Evolutionary conservation across 64 coral and sea anemone species (phyloP), one percentile per base, ranked within the genome.

Genomic region (Stichodactyla helianthus): DNA sequence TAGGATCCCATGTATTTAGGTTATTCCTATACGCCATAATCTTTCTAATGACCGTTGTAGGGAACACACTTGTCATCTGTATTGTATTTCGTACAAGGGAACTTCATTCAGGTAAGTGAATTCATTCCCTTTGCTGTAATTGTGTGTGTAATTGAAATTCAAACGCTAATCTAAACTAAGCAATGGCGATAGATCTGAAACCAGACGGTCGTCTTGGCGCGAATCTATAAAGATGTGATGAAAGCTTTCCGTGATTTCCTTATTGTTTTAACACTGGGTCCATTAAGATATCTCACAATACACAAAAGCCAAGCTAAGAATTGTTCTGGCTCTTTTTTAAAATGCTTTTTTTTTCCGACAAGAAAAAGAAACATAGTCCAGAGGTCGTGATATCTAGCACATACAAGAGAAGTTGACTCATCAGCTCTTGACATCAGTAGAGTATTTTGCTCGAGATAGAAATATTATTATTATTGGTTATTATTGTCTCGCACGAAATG

Each of bases 81-180:
- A 79, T 91, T 12, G 90, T 91, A 4, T 82, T 82, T 71, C 83
- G 84, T 77, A 91, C 64, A 87, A 54, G 90, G 19, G 90, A 91
- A 52, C 79, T 91, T 7, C 90, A 91, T 57, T 63, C 90, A 15
- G 90, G 90, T 91, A 68, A 57, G 90, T 31, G 11, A 31, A 74
- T 20, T 68, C 25, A 74, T 6, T 12, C 10, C 12, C 4, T 74
- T 31, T 31, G 25, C 13, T 26, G 25, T 3, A n/a, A n/a, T n/a
- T n/a, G 18, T 22, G 25, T 4, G 11, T 23, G n/a, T 26, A 25
- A 10, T 71, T 10, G 65, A 71, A 25, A 25, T 25, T 6, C 18
- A 23, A 20, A 71, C 6, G 23, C 65, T 71, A 26, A 23, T 2
- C 23, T 74, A 31, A 74, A 13, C 27, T 74, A 74, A 74, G 68